These are phyloP conservation scores for Microctenopoma steveboyesi DNA, from an alignment of 2,797 vertebrate species.

Conservation along the genomic window DNA sequence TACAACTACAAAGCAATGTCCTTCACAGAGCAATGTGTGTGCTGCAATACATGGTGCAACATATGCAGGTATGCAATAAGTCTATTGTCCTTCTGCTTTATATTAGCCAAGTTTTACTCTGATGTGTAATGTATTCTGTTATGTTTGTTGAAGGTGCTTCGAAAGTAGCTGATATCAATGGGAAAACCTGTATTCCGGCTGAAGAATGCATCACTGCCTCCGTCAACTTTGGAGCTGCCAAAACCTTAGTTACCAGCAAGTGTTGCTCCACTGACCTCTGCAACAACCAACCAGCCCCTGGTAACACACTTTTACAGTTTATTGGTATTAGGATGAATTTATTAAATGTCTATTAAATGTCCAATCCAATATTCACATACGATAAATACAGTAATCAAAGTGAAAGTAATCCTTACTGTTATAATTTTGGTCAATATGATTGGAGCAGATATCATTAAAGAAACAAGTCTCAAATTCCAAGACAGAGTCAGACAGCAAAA, in stretches of 20 bases:
- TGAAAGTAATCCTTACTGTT: too few relatives aligned
- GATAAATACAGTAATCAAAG: too few relatives aligned
- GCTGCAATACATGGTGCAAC: rapidly evolving
- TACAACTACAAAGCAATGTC: conserved; percentile 18
- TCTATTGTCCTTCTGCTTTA: neutral
- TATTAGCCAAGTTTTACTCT: too few relatives aligned
- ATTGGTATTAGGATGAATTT: neutral
- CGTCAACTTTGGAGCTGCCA: conserved; percentile 35
- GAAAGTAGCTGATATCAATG: rapidly evolving
- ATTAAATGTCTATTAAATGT: too few relatives aligned
- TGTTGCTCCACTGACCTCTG: conserved; percentile 67
- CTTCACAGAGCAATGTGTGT: conserved; percentile 18
- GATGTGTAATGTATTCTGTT: neutral
- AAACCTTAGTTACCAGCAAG: neutral
- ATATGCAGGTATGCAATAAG: conserved; percentile 26
- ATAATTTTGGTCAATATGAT: too few relatives aligned
- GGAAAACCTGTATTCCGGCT: conserved; percentile 20
- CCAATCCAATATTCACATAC: too few relatives aligned
- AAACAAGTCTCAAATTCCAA: neutral
- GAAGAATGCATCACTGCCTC: conserved; percentile 46
- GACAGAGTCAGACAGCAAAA: too few relatives aligned
- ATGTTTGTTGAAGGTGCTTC: conserved; percentile 30
- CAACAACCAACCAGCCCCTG: conserved; percentile 37
- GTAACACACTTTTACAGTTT: conserved; percentile 47
- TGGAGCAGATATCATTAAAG: too few relatives aligned